These are phyloP conservation scores for Zosterops pallidus DNA, from an alignment of 2,113 vertebrate genomes.

Conservation along the genomic window DNA sequence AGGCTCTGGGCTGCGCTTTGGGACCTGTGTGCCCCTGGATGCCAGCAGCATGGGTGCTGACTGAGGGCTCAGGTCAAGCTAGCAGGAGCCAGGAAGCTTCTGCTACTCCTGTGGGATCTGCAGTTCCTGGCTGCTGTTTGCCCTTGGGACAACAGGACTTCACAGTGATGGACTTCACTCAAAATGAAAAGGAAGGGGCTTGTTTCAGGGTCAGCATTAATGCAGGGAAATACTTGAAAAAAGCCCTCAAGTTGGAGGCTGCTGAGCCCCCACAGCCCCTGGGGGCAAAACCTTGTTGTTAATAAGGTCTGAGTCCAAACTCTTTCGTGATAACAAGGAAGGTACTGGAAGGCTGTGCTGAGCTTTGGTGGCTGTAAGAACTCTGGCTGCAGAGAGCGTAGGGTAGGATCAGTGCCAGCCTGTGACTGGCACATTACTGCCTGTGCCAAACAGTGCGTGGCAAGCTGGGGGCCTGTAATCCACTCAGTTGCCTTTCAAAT, in stretches of 20 bases:
- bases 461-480: background rate
- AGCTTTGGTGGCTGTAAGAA: background rate
- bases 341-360: background rate
- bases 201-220: background rate
- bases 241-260: background rate
- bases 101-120: background rate
- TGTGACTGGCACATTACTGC: background rate
- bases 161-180: background rate
- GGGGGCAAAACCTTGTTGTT: background rate
- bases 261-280: background rate
- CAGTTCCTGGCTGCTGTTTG: background rate
- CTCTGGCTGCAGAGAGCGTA: background rate
- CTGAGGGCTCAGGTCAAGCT: rapidly evolving
- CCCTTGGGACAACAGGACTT: background rate
- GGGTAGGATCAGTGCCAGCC: background rate
- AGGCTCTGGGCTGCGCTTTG: background rate
- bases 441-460: rapidly evolving
- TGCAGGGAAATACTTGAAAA: background rate
- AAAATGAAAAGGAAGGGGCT: background rate
- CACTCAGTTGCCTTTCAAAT: background rate
- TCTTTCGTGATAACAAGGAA: background rate
- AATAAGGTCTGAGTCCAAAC: background rate
- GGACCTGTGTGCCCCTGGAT: rapidly evolving
- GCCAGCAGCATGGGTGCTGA: rapidly evolving
- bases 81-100: background rate